Percentiles rank a stretch among this genome's conserved stretches.
Conservation (phyloP, 1,140 invertebrate species). For the Diabrotica undecimpunctata region DNA sequence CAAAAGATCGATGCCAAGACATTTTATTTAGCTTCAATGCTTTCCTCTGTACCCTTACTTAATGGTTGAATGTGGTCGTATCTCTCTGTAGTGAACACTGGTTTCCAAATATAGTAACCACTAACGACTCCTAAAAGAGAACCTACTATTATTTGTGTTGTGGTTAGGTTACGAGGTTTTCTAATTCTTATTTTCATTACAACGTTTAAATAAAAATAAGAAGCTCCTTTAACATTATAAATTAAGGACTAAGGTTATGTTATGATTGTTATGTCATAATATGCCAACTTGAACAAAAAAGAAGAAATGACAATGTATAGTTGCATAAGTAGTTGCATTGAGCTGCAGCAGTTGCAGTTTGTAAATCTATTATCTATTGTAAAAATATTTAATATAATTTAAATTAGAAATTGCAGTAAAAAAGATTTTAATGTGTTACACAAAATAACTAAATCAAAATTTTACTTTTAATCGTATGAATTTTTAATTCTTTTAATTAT, state of each 20-base stretch:
- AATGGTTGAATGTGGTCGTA: not conserved
- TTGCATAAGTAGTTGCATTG: too few species aligned
- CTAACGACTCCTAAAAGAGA: constrained; percentile 9
- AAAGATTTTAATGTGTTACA: too few species aligned
- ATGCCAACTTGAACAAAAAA: too few species aligned
- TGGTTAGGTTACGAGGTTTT: constrained; percentile 10
- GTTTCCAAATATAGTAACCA: constrained; percentile 20
- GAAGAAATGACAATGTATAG: too few species aligned
- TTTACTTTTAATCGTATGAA: too few species aligned
- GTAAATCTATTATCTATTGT: too few species aligned
- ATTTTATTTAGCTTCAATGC: not conserved
- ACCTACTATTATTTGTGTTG: constrained; percentile 8
- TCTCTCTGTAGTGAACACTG: constrained; percentile 7
- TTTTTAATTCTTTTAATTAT: too few species aligned
- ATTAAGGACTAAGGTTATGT: not conserved
- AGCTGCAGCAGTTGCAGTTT: too few species aligned
- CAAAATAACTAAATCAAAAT: too few species aligned
- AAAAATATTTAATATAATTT: too few species aligned
- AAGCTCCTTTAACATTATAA: not conserved
- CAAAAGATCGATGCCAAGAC: constrained; percentile 19
- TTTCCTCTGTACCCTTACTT: not conserved
- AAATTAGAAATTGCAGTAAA: too few species aligned
- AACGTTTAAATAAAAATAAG: not conserved
- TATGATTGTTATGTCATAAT: not conserved
- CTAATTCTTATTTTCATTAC: constrained; percentile 14